Conservation (phyloP, 2,113 vertebrate species). For the Capreolus pygargus region DNA sequence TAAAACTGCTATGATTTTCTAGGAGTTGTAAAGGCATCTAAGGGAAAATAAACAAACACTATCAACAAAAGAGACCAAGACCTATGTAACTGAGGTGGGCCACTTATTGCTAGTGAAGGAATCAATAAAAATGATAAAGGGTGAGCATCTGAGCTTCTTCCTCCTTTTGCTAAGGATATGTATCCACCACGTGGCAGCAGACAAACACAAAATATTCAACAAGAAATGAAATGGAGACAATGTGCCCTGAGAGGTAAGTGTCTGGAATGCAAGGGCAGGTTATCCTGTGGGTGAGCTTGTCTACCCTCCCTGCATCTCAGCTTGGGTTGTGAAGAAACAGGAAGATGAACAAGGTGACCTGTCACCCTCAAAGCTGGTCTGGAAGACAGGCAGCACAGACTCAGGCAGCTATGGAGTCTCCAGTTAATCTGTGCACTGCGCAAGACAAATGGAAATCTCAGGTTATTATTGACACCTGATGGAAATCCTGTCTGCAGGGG, state of each 20-base stretch:
- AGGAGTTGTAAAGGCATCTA: neutral
- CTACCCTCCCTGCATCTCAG: neutral
- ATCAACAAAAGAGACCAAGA: neutral
- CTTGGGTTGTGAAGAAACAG: neutral
- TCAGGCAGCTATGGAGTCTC: neutral
- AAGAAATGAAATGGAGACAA: neutral
- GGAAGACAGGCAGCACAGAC: neutral
- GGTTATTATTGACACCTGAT: neutral
- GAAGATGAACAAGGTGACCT: neutral
- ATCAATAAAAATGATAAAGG: neutral
- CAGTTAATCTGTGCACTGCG: neutral
- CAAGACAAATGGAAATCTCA: neutral
- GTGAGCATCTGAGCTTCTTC: neutral
- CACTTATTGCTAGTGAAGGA: neutral
- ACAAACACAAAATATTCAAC: neutral
- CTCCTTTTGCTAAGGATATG: neutral
- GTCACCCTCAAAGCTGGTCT: neutral
- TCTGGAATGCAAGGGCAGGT: neutral
- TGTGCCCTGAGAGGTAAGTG: neutral
- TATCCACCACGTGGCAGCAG: neutral
- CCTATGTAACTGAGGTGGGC: neutral
- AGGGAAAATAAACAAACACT: neutral
- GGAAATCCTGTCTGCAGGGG: neutral
- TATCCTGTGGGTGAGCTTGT: neutral
- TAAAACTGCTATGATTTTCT: neutral